These are phyloP conservation scores for Hemicordylus capensis DNA, from an alignment of 2,113 vertebrate species.

Conservation along the genomic window DNA sequence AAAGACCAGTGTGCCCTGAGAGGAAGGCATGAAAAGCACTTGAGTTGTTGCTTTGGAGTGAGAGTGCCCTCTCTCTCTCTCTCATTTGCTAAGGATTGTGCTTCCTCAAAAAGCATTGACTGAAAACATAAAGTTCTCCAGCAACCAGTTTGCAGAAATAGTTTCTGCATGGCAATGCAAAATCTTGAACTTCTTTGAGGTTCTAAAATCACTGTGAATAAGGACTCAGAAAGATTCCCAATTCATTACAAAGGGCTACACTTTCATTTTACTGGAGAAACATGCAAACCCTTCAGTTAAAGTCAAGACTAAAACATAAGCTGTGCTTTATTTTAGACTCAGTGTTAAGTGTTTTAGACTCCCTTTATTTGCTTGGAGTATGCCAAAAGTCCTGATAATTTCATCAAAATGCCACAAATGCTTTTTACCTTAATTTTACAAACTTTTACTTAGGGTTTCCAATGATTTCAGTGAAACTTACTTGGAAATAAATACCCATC, in stretches of 20 bases:
- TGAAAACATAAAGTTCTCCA: background rate
- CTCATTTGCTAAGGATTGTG: background rate
- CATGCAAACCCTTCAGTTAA: background rate
- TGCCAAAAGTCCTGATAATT: background rate
- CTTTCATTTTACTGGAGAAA: background rate
- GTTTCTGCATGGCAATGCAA: background rate
- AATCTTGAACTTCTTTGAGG: background rate
- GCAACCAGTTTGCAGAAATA: background rate
- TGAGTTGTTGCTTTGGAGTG: background rate
- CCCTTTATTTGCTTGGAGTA: background rate
- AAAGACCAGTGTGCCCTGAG: too few relatives aligned
- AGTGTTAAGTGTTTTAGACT: too few relatives aligned
- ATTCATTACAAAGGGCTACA: background rate
- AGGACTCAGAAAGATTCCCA: background rate
- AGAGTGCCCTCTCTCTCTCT: background rate
- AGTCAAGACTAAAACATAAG: background rate
- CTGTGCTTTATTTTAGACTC: fast-evolving
- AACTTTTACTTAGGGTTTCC: background rate
- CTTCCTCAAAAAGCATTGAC: background rate
- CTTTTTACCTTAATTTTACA: background rate
- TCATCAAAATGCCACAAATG: background rate
- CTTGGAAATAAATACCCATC: background rate
- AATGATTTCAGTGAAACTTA: too few relatives aligned
- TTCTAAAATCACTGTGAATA: too few relatives aligned
- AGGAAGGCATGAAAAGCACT: too few relatives aligned